Percentiles rank a stretch among this genome's conserved stretches.
phyloP scores from a whole-genome alignment of 2,888 invertebrate species.

The Tolmerus cingulatus region DNA sequence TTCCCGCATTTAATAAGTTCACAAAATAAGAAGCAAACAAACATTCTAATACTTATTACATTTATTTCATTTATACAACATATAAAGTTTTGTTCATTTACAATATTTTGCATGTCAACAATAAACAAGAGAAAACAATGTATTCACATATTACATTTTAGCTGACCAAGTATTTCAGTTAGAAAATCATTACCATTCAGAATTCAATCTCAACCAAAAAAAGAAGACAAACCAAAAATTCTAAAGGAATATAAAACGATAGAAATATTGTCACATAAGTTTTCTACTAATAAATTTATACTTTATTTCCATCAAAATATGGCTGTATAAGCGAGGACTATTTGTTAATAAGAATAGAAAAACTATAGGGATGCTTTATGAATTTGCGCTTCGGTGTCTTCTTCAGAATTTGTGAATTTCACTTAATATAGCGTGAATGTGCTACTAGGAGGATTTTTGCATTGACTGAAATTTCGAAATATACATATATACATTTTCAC shows the following conservation, averaged over 20 bases:
- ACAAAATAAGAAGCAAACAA: too few species aligned
- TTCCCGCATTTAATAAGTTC: too few species aligned
- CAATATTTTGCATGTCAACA: conserved; percentile 1
- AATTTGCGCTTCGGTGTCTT: background rate
- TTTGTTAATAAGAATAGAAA: background rate
- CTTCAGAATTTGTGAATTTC: background rate
- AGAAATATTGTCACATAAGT: conserved; percentile 14
- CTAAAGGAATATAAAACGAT: background rate
- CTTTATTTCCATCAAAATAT: background rate
- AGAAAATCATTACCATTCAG: background rate
- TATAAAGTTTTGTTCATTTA: background rate
- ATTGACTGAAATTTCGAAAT: background rate
- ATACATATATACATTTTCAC: background rate
- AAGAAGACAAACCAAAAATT: background rate
- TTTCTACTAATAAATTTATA: background rate
- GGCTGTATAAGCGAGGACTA: background rate
- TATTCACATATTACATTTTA: conserved; percentile 11
- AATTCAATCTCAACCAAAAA: background rate
- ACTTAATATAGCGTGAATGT: background rate
- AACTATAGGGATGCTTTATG: background rate
- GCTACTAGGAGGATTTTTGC: background rate
- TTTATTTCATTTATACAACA: conserved; percentile 29
- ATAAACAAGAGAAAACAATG: conserved; percentile 28
- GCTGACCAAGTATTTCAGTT: background rate
- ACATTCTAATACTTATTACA: background rate